These are phyloP conservation scores for Drosophila conformis DNA, from an alignment of 2,888 invertebrate genomes.

Conservation along the genomic window DNA sequence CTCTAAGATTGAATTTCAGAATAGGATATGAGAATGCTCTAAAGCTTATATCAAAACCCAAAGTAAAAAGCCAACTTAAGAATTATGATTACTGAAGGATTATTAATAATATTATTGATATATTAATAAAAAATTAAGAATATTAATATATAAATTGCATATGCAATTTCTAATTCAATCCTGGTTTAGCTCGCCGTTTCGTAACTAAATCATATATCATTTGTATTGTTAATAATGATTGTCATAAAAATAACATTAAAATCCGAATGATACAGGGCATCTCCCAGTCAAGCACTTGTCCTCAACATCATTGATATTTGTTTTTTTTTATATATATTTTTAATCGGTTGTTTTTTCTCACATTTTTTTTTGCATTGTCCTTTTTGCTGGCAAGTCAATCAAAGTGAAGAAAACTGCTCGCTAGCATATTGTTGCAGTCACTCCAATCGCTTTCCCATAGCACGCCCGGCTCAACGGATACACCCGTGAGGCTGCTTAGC, in stretches of 20 bases:
- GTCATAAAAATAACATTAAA: not conserved
- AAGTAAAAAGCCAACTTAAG: fast-evolving
- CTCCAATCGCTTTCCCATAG: slow-evolving; percentile 66
- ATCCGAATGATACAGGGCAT: not conserved
- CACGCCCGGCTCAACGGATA: slow-evolving; percentile 66
- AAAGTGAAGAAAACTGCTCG: slow-evolving; percentile 19
- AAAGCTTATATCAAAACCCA: not conserved
- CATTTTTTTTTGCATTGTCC: slow-evolving; percentile 48
- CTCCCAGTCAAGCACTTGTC: not conserved
- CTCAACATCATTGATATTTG: not conserved
- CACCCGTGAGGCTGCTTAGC: slow-evolving; percentile 41
- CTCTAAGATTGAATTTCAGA: not conserved
- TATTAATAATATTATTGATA: not conserved
- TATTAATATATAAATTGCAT: not conserved
- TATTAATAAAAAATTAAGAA: not conserved
- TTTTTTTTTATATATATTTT: slow-evolving; percentile 6
- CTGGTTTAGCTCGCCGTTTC: too few relatives aligned
- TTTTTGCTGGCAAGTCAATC: slow-evolving; percentile 59
- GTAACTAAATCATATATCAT: not conserved
- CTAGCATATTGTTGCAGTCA: slow-evolving; percentile 80
- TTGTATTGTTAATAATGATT: not conserved
- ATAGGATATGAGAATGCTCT: not conserved
- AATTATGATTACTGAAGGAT: not conserved
- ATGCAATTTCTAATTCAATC: not conserved
- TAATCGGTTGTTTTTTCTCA: slow-evolving; percentile 52